Base-by-base conservation (phyloP, 2,888 invertebrate genomes). In the Ectropis crepuscularia region DNA sequence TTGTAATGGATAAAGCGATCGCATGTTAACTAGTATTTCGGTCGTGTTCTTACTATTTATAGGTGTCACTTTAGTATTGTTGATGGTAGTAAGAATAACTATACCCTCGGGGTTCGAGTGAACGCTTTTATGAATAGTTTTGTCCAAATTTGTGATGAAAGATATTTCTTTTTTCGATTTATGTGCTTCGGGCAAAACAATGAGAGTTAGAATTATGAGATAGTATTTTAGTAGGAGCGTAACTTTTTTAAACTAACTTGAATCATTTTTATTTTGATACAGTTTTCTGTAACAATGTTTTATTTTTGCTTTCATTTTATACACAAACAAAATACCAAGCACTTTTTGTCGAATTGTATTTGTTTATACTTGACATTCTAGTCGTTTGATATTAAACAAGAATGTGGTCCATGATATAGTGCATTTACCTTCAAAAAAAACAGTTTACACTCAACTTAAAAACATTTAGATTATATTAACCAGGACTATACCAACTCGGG, bases 1-100 rank as follows among this genome's bases (percentile, higher is more conserved):
- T 75, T 78, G 81, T 88, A 87, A 89, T 87, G 87, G 85, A 83
- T 87, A 85, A 85, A 85, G 79, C 76, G 82, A 77, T 82, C 77
- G 80, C 81, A 81, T 85, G 86, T 83, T 79, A 71, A 73, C 72
- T 68, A 63, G 65, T 63, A 71, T 71, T 71, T 58, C 64, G 69
- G 68, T 68, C 65, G 65, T 65, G 65, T 72, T 70, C 61, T 66
- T 59, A 72, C 66, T 67, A 69, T 72, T 69, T 68, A 72, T 71
- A 67, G 65, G 66, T 57, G 64, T 68, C 65, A 71, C 65, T 68
- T 54, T 57, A 60, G 64, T 61, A 65, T 70, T 70, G 70, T 72
- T 66, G 69, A 67, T 72, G 65, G 61, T 61, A 8, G 48, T 57
- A 43, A 46, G 41, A 59, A 63, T 63, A 63, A 63, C 63, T 63